Percentiles rank a stretch among this genome's conserved stretches.
phyloP scores from a whole-genome alignment of 2,888 invertebrate genomes.

The Habrosyne pyritoides region DNA sequence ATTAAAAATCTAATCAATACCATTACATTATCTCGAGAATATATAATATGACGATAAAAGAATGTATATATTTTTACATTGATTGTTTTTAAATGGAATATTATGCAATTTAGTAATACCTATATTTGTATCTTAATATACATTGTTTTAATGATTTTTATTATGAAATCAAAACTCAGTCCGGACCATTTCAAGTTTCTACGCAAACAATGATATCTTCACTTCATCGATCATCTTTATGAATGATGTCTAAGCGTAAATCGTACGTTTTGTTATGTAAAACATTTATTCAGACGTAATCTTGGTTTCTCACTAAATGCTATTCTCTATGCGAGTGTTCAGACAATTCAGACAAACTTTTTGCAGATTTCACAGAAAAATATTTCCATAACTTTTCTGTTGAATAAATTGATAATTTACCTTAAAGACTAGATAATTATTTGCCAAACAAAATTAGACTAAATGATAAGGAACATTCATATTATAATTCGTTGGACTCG shows the following conservation, averaged over 20 bases:
- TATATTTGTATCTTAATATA: not conserved
- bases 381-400: not conserved
- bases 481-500: not conserved
- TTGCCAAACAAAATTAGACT: not conserved
- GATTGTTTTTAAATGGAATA: conserved; percentile 7
- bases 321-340: not conserved
- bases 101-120: not conserved
- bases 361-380: not conserved
- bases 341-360: not conserved
- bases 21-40: not conserved
- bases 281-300: too few relatives aligned
- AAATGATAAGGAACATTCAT: too few relatives aligned
- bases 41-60: not conserved
- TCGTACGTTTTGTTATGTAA: conserved; percentile 16
- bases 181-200: conserved; percentile 37
- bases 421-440: too few relatives aligned
- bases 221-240: conserved; percentile 33
- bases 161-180: conserved; percentile 20
- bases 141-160: conserved; percentile 6
- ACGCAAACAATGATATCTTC: conserved; percentile 17
- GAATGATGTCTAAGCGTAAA: conserved; percentile 18
- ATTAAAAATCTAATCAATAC: not conserved
- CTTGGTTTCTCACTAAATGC: too few relatives aligned
- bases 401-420: too few relatives aligned
- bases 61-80: conserved; percentile 3